Evolutionary conservation across 2,113 vertebrate genomes (phyloP), one percentile per base, ranked within the genome.

Genomic region (Podilymbus podiceps): DNA sequence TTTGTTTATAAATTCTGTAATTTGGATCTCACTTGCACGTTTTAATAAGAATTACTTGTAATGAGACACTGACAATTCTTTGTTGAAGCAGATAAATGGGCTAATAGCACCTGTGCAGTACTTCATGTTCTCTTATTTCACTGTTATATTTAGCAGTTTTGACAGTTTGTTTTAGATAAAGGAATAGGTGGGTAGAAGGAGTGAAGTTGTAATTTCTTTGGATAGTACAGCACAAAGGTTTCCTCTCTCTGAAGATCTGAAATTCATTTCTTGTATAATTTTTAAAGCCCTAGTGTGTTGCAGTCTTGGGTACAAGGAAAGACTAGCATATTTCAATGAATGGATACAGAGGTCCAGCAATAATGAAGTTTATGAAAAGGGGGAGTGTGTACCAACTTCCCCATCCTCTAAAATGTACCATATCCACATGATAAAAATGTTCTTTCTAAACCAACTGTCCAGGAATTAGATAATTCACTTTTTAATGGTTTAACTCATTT

Each of bases 51-150:
- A 58, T 75, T 56, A 31, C 42, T 78, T 68, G n/a, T 72, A 76
- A 64, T n/a, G 44, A 95, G 83, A 81, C 79, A 38, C 67, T 84
- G 88, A 38, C 62, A 87, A 0, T 84, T 90, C 79, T 77, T 69
- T 80, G 35, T 19, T 86, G 88, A 80, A 92, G 68, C 85, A 81
- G 64, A 87, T 68, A 78, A 93, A 72, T 75, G 73, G 84, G 24
- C 73, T 88, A 90, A 5, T 90, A 79, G 68, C 30, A 92, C 82
- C 68, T 93, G n/a, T 87, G 80, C 88, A 68, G 64, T 58, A 85
- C 79, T 90, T 93, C 4, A 11, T 88, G 82, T 94, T 93, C 75
- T 84, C 94, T 63, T 64, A 68, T 93, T 90, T 95, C 76, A 86
- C 38, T 60, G 44, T 63, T 92, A 47, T 64, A 15, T 88, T 87